Evolutionary conservation across 1,140 invertebrate genomes (phyloP).

Genomic region (Zaprionus tsacasi): DNA sequence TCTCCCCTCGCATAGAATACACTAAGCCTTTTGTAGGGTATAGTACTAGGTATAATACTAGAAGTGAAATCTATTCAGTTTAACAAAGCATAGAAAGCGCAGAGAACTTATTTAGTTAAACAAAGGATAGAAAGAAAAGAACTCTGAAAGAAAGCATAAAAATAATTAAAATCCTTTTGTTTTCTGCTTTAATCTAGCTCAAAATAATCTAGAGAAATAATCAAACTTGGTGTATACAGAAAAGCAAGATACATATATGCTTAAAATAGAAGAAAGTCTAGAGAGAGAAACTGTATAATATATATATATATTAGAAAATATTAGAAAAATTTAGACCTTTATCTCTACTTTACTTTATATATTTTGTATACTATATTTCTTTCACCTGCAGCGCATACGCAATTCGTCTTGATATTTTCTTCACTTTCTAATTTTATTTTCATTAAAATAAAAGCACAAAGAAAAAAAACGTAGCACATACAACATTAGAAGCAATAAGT

Average conservation of each 20-base stretch:
- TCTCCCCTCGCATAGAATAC: background rate
- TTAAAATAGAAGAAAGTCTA: too few species aligned
- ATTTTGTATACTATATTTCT: too few species aligned
- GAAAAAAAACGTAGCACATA: slow-evolving; percentile 10
- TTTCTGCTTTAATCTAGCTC: too few species aligned
- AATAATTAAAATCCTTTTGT: too few species aligned
- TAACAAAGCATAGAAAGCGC: background rate
- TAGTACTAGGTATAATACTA: slow-evolving; percentile 14
- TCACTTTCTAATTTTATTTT: slow-evolving; percentile 27
- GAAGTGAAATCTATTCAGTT: background rate
- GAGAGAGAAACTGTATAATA: too few species aligned
- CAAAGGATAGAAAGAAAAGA: background rate
- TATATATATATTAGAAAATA: too few species aligned
- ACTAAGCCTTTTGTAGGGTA: slow-evolving; percentile 19
- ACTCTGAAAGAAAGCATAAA: too few species aligned
- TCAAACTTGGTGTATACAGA: too few species aligned
- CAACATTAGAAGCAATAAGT: slow-evolving; percentile 34
- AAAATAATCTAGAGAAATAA: too few species aligned
- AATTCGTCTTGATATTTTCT: slow-evolving; percentile 14
- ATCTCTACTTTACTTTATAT: too few species aligned
- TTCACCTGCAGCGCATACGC: slow-evolving; percentile 28
- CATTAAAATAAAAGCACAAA: slow-evolving; percentile 62
- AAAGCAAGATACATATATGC: too few species aligned
- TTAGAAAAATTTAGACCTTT: too few species aligned
- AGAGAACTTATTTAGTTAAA: background rate